A percentile compares a stretch with the other conserved stretches of the same genome.
Conservation (phyloP, 2,113 vertebrate species). For the Ahaetulla prasina region DNA sequence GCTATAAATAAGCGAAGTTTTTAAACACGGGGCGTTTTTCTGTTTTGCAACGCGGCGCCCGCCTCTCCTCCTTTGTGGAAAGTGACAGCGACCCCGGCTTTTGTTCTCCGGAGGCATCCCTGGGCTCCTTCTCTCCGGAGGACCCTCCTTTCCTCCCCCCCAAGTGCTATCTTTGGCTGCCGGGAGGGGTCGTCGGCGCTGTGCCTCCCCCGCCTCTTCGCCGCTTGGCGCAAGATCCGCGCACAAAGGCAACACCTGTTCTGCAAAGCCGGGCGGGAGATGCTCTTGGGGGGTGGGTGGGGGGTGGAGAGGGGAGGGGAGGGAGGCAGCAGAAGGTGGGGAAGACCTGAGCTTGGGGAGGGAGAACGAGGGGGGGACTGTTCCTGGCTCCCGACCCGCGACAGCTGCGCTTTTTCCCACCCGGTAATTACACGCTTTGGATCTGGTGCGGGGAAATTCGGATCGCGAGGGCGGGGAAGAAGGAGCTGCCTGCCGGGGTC, state of each 20-base stretch:
- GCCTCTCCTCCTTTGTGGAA: background rate
- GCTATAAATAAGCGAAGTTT: background rate
- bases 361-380: background rate
- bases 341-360: background rate
- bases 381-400: background rate
- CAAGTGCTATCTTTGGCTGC: background rate
- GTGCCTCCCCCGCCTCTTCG: background rate
- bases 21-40: background rate
- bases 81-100: background rate
- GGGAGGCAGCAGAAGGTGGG: background rate
- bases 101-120: background rate
- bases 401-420: background rate
- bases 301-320: too few species aligned
- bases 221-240: background rate
- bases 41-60: background rate
- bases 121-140: background rate
- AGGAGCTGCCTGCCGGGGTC: too few species aligned
- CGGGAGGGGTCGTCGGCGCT: too few species aligned
- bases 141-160: background rate
- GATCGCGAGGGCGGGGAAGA: background rate
- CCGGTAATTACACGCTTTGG: background rate
- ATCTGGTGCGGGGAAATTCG: background rate
- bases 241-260: background rate
- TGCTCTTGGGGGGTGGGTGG: background rate
- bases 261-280: background rate